Base-by-base conservation (phyloP, 2,888 invertebrate genomes). In the Sacculina carcini region DNA sequence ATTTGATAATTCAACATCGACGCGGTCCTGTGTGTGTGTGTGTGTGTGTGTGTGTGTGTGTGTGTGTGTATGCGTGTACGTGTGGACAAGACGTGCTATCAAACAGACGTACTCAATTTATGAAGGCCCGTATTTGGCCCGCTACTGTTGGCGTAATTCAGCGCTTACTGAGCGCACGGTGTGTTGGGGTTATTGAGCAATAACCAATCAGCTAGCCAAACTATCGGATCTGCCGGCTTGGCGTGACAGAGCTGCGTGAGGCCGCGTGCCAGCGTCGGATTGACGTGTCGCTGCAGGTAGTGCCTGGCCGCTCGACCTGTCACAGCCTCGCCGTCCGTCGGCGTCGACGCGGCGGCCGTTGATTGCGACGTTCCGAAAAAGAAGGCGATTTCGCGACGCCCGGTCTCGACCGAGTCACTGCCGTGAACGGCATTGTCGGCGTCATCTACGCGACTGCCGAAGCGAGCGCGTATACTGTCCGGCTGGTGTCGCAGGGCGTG, bases 361-460 rank as follows among this genome's bases (percentile, higher is more conserved):
- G 28, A 12, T 7, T 26, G 28, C 1, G 19, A 44, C 2, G n/a
- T n/a, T n/a, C n/a, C 84, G 66, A 83, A 89, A 65, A 90, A 86
- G 65, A 82, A 89, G 62, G 78, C 74, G 59, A 87, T 83, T 66
- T 90, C 89, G 55, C 75, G 70, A 49, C 76, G 70, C 0, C 85
- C 78, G 46, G 74, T 73, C 0, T 69, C 65, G 16, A 69, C 65
- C 59, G 71, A 72, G 55, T 73, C 74, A 56, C 87, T 86, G 9
- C 82, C 85, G 63, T 90, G 86, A 0, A 87, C 64, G 0, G 73
- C 79, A 62, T 86, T 83, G 54, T 73, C 72, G 53, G 74, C 72
- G 58, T 77, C 73, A 12, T 73, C 72, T 5, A 72, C 68, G 49
- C 67, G 71, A 10, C 73, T 70, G 1, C 84, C 85, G 65, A 77